A percentile compares a stretch with the other conserved stretches of the same genome.
Conservation (phyloP, 2,888 invertebrate species). For the Caenorhabditis japonica region DNA sequence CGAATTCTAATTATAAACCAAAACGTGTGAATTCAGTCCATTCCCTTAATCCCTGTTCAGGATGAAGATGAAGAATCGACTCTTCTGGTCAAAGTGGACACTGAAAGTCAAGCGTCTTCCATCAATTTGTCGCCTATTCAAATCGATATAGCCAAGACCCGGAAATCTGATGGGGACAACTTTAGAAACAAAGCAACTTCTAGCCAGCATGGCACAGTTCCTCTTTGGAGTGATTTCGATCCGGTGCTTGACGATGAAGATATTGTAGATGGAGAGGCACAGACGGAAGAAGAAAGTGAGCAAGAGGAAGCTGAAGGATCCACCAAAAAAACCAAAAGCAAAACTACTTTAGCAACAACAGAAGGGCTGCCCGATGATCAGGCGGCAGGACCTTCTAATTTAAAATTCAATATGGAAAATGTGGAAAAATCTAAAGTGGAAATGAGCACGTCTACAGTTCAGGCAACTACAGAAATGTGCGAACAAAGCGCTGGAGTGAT, state of each 20-base stretch:
- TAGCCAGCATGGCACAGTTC: constrained; percentile 12
- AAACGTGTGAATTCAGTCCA: constrained; percentile 9
- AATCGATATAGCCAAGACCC: constrained; percentile 24
- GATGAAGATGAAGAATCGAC: constrained; percentile 5
- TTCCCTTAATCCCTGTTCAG: constrained; percentile 9
- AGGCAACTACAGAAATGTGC: constrained; percentile 47
- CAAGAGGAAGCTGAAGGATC: neutral
- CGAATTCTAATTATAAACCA: constrained; percentile 1
- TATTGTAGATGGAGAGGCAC: constrained; percentile 40
- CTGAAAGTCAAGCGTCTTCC: constrained; percentile 34
- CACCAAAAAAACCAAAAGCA: neutral
- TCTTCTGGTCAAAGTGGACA: constrained; percentile 26
- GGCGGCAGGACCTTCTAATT: constrained; percentile 28
- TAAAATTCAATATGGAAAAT: constrained; percentile 43
- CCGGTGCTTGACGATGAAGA: constrained; percentile 24
- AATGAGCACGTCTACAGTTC: constrained; percentile 42
- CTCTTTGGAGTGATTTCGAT: constrained; percentile 57
- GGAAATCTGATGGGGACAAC: constrained; percentile 36
- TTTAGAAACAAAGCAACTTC: constrained; percentile 16
- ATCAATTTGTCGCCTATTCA: constrained; percentile 38
- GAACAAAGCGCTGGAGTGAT: constrained; percentile 40
- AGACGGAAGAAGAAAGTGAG: constrained; percentile 45
- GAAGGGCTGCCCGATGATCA: constrained; percentile 3
- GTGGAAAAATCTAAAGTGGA: constrained; percentile 33
- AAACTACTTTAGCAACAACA: neutral